Conservation (phyloP, 2,113 vertebrate genomes). For the Myrmophylax atrothorax region DNA sequence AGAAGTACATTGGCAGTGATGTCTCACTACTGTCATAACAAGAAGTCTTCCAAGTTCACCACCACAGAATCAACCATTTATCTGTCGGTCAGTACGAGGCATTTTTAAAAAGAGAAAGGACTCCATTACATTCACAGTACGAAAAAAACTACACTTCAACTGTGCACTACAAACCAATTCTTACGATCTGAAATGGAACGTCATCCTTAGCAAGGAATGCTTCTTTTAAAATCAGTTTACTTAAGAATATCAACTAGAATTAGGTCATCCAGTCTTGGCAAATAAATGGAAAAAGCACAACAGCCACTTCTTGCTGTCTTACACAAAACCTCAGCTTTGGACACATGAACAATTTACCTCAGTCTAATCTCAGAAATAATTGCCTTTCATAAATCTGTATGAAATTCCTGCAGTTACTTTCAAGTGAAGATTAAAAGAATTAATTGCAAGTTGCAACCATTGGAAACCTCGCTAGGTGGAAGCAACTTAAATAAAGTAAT, state of each 20-base stretch:
- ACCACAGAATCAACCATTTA: background rate
- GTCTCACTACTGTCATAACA: background rate
- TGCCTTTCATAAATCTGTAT: background rate
- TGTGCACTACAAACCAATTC: background rate
- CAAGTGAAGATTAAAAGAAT: background rate
- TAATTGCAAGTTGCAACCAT: background rate
- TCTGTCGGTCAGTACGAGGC: accelerated
- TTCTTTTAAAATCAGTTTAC: background rate
- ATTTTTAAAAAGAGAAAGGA: background rate
- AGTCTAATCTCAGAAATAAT: background rate
- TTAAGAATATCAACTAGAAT: background rate
- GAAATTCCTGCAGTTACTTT: background rate
- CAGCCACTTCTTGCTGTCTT: background rate
- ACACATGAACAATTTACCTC: background rate
- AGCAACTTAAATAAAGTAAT: background rate
- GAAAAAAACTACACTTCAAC: background rate
- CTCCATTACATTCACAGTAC: background rate
- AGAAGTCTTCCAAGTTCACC: background rate
- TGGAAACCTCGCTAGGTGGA: background rate
- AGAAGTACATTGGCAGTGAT: background rate
- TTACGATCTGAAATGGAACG: background rate
- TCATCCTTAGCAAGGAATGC: background rate
- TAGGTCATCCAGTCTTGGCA: background rate
- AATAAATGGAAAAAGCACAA: background rate
- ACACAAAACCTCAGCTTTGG: background rate